phyloP scores from a whole-genome alignment of 2,888 invertebrate species.

The Hedya salicella region DNA sequence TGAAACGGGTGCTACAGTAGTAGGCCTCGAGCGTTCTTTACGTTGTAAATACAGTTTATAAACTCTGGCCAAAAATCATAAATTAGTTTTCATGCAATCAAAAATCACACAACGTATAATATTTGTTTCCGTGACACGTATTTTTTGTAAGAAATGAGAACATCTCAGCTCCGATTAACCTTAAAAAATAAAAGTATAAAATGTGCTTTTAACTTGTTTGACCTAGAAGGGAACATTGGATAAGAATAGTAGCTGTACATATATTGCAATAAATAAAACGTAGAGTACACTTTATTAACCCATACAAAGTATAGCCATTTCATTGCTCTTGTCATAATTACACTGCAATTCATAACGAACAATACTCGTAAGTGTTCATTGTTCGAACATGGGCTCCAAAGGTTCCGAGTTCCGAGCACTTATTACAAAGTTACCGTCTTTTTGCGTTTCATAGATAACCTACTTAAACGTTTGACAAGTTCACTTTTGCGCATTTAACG shows the following conservation, averaged over 20 bases:
- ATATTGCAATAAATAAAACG: too few species aligned
- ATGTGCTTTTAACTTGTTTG: background rate
- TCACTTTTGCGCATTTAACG: conserved; percentile 23
- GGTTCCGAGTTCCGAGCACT: too few species aligned
- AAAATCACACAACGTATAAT: background rate
- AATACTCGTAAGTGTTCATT: conserved; percentile 4
- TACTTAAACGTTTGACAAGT: conserved; percentile 12
- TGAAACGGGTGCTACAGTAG: conserved; percentile 21
- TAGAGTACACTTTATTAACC: background rate
- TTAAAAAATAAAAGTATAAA: background rate
- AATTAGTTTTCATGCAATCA: background rate
- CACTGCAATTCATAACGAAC: conserved; percentile 2
- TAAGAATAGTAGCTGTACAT: too few species aligned
- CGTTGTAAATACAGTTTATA: conserved; percentile 16
- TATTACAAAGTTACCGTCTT: background rate
- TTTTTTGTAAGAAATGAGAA: conserved; percentile 5
- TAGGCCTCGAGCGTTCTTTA: conserved; percentile 1
- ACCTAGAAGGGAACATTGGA: background rate
- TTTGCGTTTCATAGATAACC: conserved; percentile 22
- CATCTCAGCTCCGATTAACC: background rate
- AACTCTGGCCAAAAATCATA: background rate
- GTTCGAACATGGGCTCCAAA: background rate
- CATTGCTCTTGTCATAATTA: conserved; percentile 4
- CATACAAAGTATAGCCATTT: too few species aligned
- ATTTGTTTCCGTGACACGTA: background rate